Evolutionary conservation across 2,797 vertebrate species (phyloP), one percentile per base, ranked within the genome.

Genomic region (Heliangelus exortis): DNA sequence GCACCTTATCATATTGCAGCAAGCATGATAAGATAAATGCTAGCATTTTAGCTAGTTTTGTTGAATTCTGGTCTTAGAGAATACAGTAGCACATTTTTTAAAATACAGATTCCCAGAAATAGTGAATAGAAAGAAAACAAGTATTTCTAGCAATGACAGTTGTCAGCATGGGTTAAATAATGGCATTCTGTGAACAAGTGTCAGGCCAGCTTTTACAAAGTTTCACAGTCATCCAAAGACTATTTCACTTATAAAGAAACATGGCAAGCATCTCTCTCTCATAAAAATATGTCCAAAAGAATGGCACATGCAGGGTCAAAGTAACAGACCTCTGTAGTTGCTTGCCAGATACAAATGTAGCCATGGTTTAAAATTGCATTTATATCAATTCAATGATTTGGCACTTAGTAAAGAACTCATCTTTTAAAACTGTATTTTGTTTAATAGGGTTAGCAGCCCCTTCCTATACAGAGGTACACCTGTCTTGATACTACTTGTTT

Each of bases 381-480:
- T 48, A 2, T 28, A 48, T 43, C 72, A 31, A 20, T 39, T 43
- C 50, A 66, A 43, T 76, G 50, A 73, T 90, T 97, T 95, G 91
- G 94, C 97, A 97, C 96, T 97, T 97, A 90, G 3, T 54, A 50
- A 89, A 67, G 31, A 81, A 73, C 69, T 73, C 23, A 25, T 55
- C 45, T 75, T 84, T 76, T 43, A 61, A 66, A 83, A 31, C 25
- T 65, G 21, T 68, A 41, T 79, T 68, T 50, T 78, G 15, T 76
- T 79, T 19, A 19, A 2, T 45, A 74, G 57, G 62, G 62, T 76
- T 84, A 94, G 85, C 89, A 89, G 72, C 84, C 92, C 72, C 82
- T 66, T 88, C 93, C 97, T 98, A 92, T 97, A 98, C 97, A 97
- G 97, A 96, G 85, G 50, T 81, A 95, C 96, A 93, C 91, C 73